Conservation (phyloP, 1,140 invertebrate species). For the Zaprionus ghesquierei region DNA sequence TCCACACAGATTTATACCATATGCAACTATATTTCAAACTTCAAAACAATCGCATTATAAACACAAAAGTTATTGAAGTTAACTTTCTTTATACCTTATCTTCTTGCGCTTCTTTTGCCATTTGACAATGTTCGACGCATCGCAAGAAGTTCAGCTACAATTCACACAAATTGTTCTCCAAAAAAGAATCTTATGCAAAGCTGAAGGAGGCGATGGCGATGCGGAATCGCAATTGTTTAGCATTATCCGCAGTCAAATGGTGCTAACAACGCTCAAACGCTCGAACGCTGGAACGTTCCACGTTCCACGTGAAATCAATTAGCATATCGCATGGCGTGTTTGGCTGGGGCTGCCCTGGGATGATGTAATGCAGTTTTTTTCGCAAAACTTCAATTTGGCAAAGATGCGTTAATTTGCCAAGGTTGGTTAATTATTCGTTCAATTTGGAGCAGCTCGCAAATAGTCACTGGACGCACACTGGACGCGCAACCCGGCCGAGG, state of each 20-base stretch:
- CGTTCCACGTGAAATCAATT: slow-evolving; percentile 73
- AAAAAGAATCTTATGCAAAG: not conserved
- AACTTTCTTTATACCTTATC: no score
- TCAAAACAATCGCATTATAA: no score
- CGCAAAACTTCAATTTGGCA: slow-evolving; percentile 61
- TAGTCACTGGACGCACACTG: not conserved
- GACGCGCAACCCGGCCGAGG: not conserved
- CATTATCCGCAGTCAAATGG: slow-evolving; percentile 25
- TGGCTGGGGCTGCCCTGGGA: not conserved
- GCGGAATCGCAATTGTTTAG: slow-evolving; percentile 12
- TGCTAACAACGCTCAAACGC: slow-evolving; percentile 36
- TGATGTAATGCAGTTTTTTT: slow-evolving; percentile 72
- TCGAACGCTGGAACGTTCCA: not conserved
- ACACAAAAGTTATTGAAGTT: no score
- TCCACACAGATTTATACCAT: no score
- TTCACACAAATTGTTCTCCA: not conserved
- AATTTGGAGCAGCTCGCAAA: slow-evolving; percentile 52
- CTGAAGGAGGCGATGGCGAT: not conserved
- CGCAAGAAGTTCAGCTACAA: not conserved
- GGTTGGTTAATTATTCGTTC: slow-evolving; percentile 49
- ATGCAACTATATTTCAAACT: no score
- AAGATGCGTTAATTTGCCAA: slow-evolving; percentile 65
- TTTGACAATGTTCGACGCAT: no score
- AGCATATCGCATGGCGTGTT: slow-evolving; percentile 52
- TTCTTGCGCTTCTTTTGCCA: no score